phyloP scores from a whole-genome alignment of 1,140 invertebrate genomes.

The Acromyrmex charruanus region DNA sequence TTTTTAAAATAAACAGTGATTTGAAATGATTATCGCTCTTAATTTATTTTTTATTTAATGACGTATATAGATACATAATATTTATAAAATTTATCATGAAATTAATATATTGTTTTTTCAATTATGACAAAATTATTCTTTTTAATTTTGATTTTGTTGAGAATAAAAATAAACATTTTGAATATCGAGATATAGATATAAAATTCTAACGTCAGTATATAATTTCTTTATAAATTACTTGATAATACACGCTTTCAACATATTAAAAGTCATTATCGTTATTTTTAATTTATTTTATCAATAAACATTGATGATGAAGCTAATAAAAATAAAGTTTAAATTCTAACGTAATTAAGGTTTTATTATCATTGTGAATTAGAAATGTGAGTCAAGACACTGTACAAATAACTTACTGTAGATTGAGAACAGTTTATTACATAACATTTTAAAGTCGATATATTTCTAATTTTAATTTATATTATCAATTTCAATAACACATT shows the following conservation, averaged over 20 bases:
- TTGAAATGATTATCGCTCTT: neutral
- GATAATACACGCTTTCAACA: neutral
- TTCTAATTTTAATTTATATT: neutral
- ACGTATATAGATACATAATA: neutral
- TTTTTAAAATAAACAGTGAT: neutral
- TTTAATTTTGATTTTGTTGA: neutral
- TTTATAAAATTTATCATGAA: neutral
- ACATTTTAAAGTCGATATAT: neutral
- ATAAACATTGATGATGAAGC: neutral
- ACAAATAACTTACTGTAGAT: neutral
- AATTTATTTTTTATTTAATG: neutral
- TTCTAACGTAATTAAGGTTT: neutral
- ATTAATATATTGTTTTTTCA: slow-evolving; percentile 7
- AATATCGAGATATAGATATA: neutral
- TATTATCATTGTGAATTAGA: neutral
- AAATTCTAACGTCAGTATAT: neutral
- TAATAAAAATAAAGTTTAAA: neutral
- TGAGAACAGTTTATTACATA: neutral
- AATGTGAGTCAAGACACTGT: neutral
- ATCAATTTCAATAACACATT: neutral
- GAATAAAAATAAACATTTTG: neutral
- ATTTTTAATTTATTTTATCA: slow-evolving; percentile 24
- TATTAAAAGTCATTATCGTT: neutral
- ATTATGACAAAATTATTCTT: neutral
- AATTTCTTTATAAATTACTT: neutral